These are phyloP conservation scores for Arvicanthis niloticus DNA, from an alignment of 2,113 vertebrate genomes.

Conservation along the genomic window DNA sequence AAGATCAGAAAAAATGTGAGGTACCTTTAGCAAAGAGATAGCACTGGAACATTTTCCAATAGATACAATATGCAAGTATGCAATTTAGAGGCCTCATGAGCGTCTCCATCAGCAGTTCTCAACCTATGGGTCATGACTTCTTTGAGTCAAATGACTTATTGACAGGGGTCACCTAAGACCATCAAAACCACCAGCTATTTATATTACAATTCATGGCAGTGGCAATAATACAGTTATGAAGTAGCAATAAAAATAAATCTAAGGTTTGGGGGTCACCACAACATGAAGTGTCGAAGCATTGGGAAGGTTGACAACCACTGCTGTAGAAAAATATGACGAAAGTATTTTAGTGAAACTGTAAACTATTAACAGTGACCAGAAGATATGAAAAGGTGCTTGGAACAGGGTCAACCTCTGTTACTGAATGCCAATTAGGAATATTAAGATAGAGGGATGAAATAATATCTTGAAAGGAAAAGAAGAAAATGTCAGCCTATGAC, in stretches of 20 bases:
- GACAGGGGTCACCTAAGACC: neutral
- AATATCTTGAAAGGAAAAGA: neutral
- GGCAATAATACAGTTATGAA: neutral
- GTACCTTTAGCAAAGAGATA: neutral
- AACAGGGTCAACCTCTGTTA: too few species aligned
- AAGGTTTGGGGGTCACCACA: neutral
- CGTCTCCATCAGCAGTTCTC: neutral
- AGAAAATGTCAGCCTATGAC: constrained; percentile 3
- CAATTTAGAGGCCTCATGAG: neutral
- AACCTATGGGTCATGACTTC: neutral
- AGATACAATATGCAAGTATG: neutral
- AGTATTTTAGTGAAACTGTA: constrained; percentile 15
- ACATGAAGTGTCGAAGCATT: neutral
- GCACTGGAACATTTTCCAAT: neutral
- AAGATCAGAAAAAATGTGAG: constrained; percentile 17
- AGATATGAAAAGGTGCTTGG: neutral
- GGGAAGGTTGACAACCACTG: neutral
- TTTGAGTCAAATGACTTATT: neutral
- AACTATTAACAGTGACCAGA: constrained; percentile 30
- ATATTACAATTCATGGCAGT: neutral
- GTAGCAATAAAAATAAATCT: neutral
- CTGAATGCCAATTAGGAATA: neutral
- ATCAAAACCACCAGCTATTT: neutral
- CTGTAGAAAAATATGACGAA: neutral
- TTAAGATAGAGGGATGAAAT: neutral